Evolutionary conservation across 2,797 vertebrate species (phyloP), one percentile per base, ranked within the genome.

Genomic region (Moxostoma hubbsi): DNA sequence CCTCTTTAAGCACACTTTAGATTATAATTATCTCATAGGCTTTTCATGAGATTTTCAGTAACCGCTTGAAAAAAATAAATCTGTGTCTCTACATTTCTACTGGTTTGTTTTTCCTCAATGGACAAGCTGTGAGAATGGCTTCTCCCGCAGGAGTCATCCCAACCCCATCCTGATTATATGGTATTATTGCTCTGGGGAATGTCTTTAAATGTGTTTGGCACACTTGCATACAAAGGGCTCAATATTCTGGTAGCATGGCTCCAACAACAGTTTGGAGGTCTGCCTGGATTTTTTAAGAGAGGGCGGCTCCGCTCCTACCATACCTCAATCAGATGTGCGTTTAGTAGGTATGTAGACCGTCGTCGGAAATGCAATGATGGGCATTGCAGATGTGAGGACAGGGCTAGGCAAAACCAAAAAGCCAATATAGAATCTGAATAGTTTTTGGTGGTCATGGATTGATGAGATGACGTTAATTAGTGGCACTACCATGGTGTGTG

Each of bases 381-480:
- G 82, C 81, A 90, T 89, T 82, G 85, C 90, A 92, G 89, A 90
- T 87, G 87, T 85, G 83, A 71, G 67, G 84, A 83, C 82, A 89
- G 86, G 87, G 79, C 88, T 58, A 53, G 72, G 47, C 11, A 16
- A 89, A 90, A 90, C 86, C 90, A 90, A 87, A 92, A 92, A 90
- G 87, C 88, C 88, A 91, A 91, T 90, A 87, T 86, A 88, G 88
- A 85, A 86, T 87, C 80, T 78, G 80, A 83, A 47, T 57, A 86
- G 83, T 83, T 88, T 86, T 91, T 85, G 86, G 88, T 85, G 89
- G 90, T 90, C 77, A 54, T 78, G 46, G 88, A 87, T 86, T 92
- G 89, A 91, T 91, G 88, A 91, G 82, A 90, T 88, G 90, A 90
- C 87, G 90, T 89, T 91, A 84, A 90, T 92, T 92, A 91, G 90